Base-by-base conservation (phyloP, 2,888 invertebrate genomes). In the Stramonita haemastoma region DNA sequence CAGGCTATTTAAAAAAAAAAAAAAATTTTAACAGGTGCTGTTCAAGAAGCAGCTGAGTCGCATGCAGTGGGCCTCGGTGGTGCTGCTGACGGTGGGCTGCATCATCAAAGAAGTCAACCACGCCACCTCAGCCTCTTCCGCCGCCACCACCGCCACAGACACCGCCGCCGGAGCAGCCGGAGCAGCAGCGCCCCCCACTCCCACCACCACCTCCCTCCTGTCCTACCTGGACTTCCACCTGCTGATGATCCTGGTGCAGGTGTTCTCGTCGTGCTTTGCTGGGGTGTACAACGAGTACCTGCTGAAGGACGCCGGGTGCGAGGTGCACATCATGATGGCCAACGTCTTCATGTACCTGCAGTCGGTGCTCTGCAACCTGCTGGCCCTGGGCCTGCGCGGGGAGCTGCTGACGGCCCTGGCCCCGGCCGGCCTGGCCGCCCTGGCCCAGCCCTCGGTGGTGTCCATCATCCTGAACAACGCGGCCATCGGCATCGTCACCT, bases 251-350 rank as follows among this genome's bases (percentile, higher is more conserved):
- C 81, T 95, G 32, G 91, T 98, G 34, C 98, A 99, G 97, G 98
- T 98, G 87, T 97, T 98, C 92, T 98, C 98, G 95, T 99, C 99
- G 0, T 99, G 99, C 93, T 96, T 98, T 90, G 99, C 99, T 0
- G 99, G 99, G 13, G 99, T 99, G 5, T 99, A 99, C 96, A 99
- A 99, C 95, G 99, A 99, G 95, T 98, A 98, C 96, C 96, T 99
- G 88, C 96, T 99, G 6, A 99, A 99, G 96, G 97, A 97, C 57
- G 97, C 97, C 93, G 98, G 98, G 32, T 97, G 97, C 4, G 97
- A 98, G 92, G 97, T 98, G 0, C 98, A 98, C 95, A 98, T 99
- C 94, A 98, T 98, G 96, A 96, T 99, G 92, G 99, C 99, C 96
- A 99, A 99, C 96, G 97, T 98, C 15, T 99, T 98, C 94, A 98